A percentile compares a stretch with the other conserved stretches of the same genome.
These are phyloP conservation scores for Regulus satrapa DNA, from an alignment of 2,113 vertebrate genomes.

Conservation along the genomic window DNA sequence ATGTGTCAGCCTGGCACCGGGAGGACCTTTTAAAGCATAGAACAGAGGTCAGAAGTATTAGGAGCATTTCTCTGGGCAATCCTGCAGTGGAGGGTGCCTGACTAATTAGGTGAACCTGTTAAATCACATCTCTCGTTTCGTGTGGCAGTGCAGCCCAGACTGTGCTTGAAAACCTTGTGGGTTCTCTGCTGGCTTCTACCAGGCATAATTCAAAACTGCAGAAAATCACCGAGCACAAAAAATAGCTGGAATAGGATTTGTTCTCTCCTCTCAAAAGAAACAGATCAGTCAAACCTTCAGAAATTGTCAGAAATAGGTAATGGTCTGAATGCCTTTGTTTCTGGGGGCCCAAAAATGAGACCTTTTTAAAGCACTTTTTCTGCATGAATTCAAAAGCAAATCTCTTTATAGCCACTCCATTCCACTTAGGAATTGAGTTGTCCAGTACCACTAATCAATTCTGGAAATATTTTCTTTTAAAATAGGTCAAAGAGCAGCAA, in stretches of 20 bases:
- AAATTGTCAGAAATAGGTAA: background rate
- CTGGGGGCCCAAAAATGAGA: background rate
- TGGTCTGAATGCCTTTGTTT: background rate
- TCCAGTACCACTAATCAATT: background rate
- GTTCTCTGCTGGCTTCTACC: background rate
- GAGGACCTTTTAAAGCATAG: background rate
- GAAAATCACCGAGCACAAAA: background rate
- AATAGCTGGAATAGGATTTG: background rate
- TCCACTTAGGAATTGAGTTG: background rate
- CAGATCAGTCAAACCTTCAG: background rate
- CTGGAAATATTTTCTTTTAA: background rate
- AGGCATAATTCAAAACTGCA: background rate
- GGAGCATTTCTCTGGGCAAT: background rate
- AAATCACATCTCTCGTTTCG: background rate
- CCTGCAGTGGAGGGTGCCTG: background rate
- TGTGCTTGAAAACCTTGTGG: background rate
- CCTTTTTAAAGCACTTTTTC: background rate
- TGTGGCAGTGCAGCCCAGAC: background rate
- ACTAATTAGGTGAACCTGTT: background rate
- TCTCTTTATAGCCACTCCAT: background rate
- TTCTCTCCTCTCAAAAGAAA: background rate
- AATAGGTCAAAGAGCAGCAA: background rate
- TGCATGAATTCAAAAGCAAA: background rate
- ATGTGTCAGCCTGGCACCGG: background rate
- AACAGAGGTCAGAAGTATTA: background rate